Percentiles rank a stretch among this genome's conserved stretches.
Conservation (phyloP, 2,113 vertebrate genomes). For the Carassius gibelio region DNA sequence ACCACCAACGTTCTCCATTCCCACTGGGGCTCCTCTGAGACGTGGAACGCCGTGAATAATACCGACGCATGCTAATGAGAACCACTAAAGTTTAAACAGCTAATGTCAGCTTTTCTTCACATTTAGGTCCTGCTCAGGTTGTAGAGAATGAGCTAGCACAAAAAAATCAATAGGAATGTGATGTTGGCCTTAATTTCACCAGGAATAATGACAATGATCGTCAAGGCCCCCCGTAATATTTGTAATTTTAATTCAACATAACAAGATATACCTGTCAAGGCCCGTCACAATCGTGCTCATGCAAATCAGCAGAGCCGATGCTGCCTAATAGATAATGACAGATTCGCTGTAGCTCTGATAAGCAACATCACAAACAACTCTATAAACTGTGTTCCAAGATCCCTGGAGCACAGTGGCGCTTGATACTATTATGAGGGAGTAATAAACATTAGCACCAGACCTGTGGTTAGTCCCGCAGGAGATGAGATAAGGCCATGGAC, state of each 20-base stretch:
- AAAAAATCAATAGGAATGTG: slow-evolving; percentile 49
- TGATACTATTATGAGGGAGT: slow-evolving; percentile 70
- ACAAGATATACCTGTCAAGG: slow-evolving; percentile 37
- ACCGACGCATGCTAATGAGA: slow-evolving; percentile 63
- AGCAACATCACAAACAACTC: slow-evolving; percentile 52
- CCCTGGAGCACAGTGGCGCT: slow-evolving; percentile 61
- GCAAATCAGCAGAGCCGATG: slow-evolving; percentile 9
- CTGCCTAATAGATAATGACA: slow-evolving; percentile 26
- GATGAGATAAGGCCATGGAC: slow-evolving; percentile 60
- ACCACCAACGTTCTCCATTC: slow-evolving; percentile 27
- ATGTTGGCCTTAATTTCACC: not conserved
- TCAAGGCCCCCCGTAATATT: not conserved
- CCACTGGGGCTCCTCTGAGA: slow-evolving; percentile 48
- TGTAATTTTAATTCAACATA: slow-evolving; percentile 44
- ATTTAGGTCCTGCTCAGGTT: slow-evolving; percentile 46
- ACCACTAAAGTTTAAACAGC: slow-evolving; percentile 48
- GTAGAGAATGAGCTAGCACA: slow-evolving; percentile 16
- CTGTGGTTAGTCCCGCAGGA: slow-evolving; percentile 64
- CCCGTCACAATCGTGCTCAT: not conserved
- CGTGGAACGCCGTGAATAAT: slow-evolving; percentile 65
- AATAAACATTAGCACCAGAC: slow-evolving; percentile 72
- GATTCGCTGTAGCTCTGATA: slow-evolving; percentile 32
- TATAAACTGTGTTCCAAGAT: slow-evolving; percentile 60
- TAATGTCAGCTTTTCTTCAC: slow-evolving; percentile 55
- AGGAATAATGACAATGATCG: too few species aligned